phyloP scores from a whole-genome alignment of 2,888 invertebrate species.

The Physocephala rufipes region DNA sequence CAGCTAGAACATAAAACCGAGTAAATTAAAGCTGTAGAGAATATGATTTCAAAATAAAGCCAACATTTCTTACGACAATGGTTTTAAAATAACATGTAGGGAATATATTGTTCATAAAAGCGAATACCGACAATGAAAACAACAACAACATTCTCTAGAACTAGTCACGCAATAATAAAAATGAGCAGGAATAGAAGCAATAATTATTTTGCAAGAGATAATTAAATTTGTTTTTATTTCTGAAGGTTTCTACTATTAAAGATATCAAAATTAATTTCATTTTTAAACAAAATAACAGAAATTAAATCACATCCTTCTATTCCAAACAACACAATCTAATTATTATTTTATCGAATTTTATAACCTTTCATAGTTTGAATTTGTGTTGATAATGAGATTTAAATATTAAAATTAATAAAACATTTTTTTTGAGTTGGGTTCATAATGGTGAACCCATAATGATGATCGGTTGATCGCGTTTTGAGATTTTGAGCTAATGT shows the following conservation, averaged over 20 bases:
- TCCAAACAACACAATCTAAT: too few relatives aligned
- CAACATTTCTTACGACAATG: not conserved
- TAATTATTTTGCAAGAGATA: too few relatives aligned
- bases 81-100: conserved; percentile 2
- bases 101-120: conserved; percentile 18
- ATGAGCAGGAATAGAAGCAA: not conserved
- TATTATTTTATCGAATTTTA: too few relatives aligned
- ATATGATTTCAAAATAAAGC: conserved; percentile 11
- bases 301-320: not conserved
- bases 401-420: too few relatives aligned
- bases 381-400: too few relatives aligned
- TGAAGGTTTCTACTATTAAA: too few relatives aligned
- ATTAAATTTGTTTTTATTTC: too few relatives aligned
- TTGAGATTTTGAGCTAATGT: not conserved
- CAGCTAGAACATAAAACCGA: conserved; percentile 2
- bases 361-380: too few relatives aligned
- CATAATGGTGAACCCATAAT: too few relatives aligned
- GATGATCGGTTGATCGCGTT: too few relatives aligned
- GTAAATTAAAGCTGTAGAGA: conserved; percentile 37
- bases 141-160: conserved; percentile 25
- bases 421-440: too few relatives aligned
- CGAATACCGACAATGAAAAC: not conserved
- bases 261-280: too few relatives aligned
- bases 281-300: conserved; percentile 3
- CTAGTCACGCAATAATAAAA: conserved; percentile 8